These are phyloP conservation scores for Uropsilus gracilis DNA, from an alignment of 2,113 vertebrate species.

Conservation along the genomic window DNA sequence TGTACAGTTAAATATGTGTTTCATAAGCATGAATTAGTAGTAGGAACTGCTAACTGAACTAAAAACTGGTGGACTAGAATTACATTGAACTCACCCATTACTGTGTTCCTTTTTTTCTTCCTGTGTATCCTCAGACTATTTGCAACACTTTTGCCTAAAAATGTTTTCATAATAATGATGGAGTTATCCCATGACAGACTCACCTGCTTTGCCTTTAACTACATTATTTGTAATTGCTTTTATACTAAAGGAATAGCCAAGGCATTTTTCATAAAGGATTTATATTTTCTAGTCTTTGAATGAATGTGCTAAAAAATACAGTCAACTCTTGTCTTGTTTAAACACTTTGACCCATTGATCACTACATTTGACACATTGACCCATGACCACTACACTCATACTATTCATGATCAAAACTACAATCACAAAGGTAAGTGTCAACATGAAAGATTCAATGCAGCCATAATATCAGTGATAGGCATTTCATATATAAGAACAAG, in stretches of 20 bases:
- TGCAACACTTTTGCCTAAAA: neutral
- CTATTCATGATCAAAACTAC: neutral
- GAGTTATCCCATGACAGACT: neutral
- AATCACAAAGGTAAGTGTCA: neutral
- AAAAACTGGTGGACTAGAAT: neutral
- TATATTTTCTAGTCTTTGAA: constrained; percentile 7
- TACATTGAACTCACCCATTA: neutral
- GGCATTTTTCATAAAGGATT: neutral
- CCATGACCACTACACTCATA: neutral
- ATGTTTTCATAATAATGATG: neutral
- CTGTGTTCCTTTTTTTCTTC: neutral
- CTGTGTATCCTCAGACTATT: neutral
- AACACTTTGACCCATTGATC: neutral
- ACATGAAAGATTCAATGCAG: neutral
- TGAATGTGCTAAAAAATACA: neutral
- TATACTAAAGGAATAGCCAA: neutral
- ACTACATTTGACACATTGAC: neutral
- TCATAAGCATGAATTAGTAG: neutral
- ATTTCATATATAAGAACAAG: neutral
- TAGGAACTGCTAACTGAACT: neutral
- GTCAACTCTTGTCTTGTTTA: neutral
- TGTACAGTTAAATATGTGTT: neutral
- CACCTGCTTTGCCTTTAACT: neutral
- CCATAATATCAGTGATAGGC: neutral
- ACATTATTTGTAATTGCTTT: neutral